These are phyloP conservation scores for Propsilocerus akamusi DNA, from an alignment of 1,140 invertebrate species.

Conservation along the genomic window DNA sequence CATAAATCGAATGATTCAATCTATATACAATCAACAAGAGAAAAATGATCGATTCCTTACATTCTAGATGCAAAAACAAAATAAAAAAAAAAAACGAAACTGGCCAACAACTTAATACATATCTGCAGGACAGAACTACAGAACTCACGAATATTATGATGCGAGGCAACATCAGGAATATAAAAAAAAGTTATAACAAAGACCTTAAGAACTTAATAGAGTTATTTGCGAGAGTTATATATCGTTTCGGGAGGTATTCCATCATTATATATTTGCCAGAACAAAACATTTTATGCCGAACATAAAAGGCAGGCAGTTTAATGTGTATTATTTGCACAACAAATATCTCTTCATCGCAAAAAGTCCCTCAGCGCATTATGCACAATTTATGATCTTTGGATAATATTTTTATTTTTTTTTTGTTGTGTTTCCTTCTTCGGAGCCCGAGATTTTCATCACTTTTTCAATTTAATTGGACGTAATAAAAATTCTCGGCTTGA, in stretches of 20 bases:
- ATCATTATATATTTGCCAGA: background rate
- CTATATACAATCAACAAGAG: too few species aligned
- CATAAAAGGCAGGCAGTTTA: background rate
- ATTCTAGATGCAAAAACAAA: too few species aligned
- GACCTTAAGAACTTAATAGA: background rate
- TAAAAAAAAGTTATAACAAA: background rate
- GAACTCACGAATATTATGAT: too few species aligned
- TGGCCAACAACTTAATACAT: too few species aligned
- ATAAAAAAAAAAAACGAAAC: too few species aligned
- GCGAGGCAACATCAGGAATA: too few species aligned
- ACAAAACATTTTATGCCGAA: background rate
- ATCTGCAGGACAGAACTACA: too few species aligned
- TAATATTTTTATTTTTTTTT: background rate
- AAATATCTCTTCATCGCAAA: too few species aligned
- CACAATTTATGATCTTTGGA: background rate
- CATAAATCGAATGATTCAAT: too few species aligned
- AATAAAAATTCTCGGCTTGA: constrained; percentile 1
- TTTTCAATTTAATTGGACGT: background rate
- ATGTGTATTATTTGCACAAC: background rate
- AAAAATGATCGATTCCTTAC: too few species aligned
- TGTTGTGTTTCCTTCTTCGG: too few species aligned
- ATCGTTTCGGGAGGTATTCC: background rate
- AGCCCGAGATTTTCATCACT: constrained; percentile 3
- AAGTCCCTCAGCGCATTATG: too few species aligned
- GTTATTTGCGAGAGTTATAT: background rate